Conservation (phyloP, 2,888 invertebrate species). For the Scaptomyza reducta region DNA sequence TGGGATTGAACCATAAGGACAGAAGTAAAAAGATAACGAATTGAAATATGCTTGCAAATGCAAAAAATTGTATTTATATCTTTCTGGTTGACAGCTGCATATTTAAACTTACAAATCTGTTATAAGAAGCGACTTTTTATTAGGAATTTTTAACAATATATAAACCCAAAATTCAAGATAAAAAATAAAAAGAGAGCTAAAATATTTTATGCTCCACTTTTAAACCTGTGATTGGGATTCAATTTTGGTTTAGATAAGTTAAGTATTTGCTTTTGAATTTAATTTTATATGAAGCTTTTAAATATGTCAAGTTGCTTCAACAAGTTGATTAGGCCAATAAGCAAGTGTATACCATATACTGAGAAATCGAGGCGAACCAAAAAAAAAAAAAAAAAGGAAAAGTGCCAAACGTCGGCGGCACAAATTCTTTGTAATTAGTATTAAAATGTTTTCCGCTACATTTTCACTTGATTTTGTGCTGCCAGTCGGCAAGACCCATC, state of each 20-base stretch:
- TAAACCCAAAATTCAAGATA: too few species aligned
- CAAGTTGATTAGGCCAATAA: constrained; percentile 12
- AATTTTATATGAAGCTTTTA: not conserved
- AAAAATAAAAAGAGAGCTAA: too few species aligned
- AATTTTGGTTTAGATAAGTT: too few species aligned
- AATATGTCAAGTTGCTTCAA: not conserved
- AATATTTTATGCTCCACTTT: too few species aligned
- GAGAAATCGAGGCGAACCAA: constrained; percentile 8
- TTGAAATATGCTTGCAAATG: constrained; percentile 27
- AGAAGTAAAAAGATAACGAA: constrained; percentile 1
- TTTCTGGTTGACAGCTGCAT: not conserved
- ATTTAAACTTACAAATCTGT: too few species aligned
- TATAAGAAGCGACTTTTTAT: too few species aligned
- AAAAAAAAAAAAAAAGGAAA: constrained; percentile 47
- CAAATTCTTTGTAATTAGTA: constrained; percentile 81
- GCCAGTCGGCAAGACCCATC: constrained; percentile 36
- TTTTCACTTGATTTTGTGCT: constrained; percentile 74
- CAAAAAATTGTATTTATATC: not conserved
- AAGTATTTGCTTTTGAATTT: too few species aligned
- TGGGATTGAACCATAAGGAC: constrained; percentile 44
- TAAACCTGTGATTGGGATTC: too few species aligned
- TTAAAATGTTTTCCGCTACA: constrained; percentile 79
- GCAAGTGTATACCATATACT: constrained; percentile 23
- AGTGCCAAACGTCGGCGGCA: constrained; percentile 71
- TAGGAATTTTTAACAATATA: too few species aligned